A percentile compares a stretch with the other conserved stretches of the same genome.
Evolutionary conservation across 1,140 invertebrate species (phyloP).

Genomic region (Lordiphosa collinella): DNA sequence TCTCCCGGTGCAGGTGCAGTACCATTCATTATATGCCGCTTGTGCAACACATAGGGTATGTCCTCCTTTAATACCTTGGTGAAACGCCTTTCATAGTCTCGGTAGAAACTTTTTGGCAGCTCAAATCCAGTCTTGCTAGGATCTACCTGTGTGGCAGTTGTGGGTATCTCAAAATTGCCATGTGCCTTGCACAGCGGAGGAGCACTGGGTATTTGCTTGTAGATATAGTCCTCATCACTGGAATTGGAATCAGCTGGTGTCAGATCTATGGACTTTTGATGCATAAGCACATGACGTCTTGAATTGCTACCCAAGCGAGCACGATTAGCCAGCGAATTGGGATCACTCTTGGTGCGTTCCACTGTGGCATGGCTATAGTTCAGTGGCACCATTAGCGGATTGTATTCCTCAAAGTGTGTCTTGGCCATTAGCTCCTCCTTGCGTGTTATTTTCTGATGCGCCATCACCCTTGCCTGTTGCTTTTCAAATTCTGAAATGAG

Average conservation of each 20-base stretch:
- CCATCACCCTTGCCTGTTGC: conserved; percentile 77
- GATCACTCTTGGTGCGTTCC: conserved; percentile 91
- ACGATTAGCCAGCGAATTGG: conserved; percentile 86
- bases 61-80: conserved; percentile 81
- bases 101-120: conserved; percentile 83
- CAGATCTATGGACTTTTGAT: conserved; percentile 91
- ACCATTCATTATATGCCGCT: conserved; percentile 90
- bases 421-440: conserved; percentile 84
- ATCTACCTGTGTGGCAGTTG: conserved; percentile 80
- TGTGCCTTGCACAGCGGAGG: conserved; percentile 84
- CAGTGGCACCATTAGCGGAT: conserved; percentile 79
- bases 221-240: conserved; percentile 88
- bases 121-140: conserved; percentile 81
- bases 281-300: conserved; percentile 88
- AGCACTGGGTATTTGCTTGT: conserved; percentile 85
- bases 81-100: conserved; percentile 81
- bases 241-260: conserved; percentile 87
- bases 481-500: conserved; percentile 83
- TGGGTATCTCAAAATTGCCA: conserved; percentile 85
- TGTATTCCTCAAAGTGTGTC: conserved; percentile 84
- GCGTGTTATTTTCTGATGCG: conserved; percentile 81
- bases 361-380: conserved; percentile 85
- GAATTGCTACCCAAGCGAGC: conserved; percentile 86
- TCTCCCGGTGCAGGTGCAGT: conserved; percentile 84
- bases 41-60: conserved; percentile 91